These are phyloP conservation scores for Notospermus geniculatus DNA, from an alignment of 1,140 invertebrate species.

Conservation along the genomic window DNA sequence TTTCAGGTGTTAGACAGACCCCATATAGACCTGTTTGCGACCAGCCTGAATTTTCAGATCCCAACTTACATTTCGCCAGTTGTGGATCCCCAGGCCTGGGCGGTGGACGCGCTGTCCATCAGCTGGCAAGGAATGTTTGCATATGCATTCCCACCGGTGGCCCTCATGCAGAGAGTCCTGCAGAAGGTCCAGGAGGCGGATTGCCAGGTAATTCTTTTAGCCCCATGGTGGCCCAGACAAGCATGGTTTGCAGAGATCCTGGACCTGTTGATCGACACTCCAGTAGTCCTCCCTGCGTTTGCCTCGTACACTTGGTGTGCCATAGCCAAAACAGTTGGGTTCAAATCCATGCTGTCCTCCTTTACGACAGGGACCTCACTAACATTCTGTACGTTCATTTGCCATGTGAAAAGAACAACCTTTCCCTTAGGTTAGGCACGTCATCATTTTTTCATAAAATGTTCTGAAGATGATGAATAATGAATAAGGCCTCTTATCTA, in stretches of 20 bases:
- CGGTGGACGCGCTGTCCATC: constrained; percentile 17
- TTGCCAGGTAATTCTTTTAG: constrained; percentile 24
- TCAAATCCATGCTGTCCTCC: too few species aligned
- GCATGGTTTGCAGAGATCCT: constrained; percentile 20
- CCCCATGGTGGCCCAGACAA: constrained; percentile 17
- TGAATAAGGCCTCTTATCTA: too few species aligned
- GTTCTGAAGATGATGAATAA: too few species aligned
- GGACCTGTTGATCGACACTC: constrained; percentile 8
- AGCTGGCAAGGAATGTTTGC: constrained; percentile 19
- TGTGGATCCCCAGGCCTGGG: constrained; percentile 11
- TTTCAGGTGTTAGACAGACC: constrained; percentile 9
- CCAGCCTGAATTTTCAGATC: constrained; percentile 14
- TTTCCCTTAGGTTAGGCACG: constrained; percentile 9
- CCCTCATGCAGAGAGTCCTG: constrained; percentile 19
- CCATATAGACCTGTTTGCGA: constrained; percentile 22
- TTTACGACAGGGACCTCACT: too few species aligned
- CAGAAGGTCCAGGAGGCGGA: constrained; percentile 15
- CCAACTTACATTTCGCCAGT: constrained; percentile 14
- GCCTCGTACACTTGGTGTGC: constrained; percentile 9
- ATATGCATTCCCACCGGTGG: constrained; percentile 22
- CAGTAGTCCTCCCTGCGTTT: constrained; percentile 11
- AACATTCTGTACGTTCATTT: too few species aligned
- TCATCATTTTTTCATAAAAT: too few species aligned
- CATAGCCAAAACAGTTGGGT: constrained; percentile 17
- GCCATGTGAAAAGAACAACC: constrained; percentile 16